Evolutionary conservation across 2,888 invertebrate genomes (phyloP).

Genomic region (Bombylius discolor): DNA sequence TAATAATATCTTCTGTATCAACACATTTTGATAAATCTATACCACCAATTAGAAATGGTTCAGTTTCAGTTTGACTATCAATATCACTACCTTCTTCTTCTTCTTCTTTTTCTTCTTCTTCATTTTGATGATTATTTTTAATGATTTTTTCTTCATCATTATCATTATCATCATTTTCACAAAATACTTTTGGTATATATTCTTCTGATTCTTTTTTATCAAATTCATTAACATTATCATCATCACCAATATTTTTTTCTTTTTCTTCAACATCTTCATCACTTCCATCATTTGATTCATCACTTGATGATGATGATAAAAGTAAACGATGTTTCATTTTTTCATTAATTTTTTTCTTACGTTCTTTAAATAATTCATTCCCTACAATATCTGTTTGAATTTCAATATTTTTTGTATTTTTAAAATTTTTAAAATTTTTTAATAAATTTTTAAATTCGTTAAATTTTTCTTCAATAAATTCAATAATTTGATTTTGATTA

Average conservation of each 20-base stretch:
- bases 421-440: neutral
- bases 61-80: neutral
- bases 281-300: neutral
- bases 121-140: neutral
- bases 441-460: neutral
- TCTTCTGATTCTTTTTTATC: neutral
- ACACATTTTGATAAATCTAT: neutral
- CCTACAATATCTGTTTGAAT: neutral
- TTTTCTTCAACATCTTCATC: neutral
- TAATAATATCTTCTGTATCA: too few relatives aligned
- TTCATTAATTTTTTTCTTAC: conserved; percentile 2
- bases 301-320: neutral
- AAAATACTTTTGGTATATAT: neutral
- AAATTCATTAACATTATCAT: neutral
- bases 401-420: neutral
- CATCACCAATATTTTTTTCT: neutral
- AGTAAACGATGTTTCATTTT: neutral
- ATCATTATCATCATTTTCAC: neutral
- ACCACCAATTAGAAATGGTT: neutral
- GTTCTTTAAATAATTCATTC: neutral
- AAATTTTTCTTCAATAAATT: neutral
- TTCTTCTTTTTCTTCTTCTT: too few relatives aligned
- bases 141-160: neutral
- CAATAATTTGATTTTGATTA: neutral
- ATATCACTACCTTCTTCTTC: neutral